phyloP scores from a whole-genome alignment of 2,888 invertebrate species.

The Phortica okadai region DNA sequence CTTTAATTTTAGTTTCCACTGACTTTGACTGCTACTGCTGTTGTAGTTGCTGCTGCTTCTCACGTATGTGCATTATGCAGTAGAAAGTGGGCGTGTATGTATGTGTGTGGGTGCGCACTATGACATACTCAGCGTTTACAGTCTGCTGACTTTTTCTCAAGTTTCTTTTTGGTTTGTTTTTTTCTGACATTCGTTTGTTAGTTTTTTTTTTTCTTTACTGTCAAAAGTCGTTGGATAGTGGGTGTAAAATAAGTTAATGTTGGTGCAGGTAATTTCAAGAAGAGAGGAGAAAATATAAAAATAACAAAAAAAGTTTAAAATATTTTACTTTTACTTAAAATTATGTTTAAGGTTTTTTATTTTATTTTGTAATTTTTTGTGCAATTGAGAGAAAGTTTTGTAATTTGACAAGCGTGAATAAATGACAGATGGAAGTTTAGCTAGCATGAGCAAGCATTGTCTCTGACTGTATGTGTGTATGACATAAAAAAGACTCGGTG shows the following conservation, averaged over 20 bases:
- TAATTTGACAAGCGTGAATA: neutral
- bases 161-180: conserved; percentile 48
- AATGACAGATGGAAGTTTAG: neutral
- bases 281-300: neutral
- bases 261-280: conserved; percentile 2
- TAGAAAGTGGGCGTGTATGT: neutral
- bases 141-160: conserved; percentile 52
- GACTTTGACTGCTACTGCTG: conserved; percentile 23
- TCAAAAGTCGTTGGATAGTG: conserved; percentile 18
- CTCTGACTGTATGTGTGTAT: too few species aligned
- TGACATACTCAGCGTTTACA: conserved; percentile 50
- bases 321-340: conserved; percentile 42
- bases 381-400: neutral
- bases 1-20: conserved; percentile 25
- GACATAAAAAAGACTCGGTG: too few species aligned
- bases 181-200: neutral
- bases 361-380: conserved; percentile 28
- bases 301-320: neutral
- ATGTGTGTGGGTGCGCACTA: neutral
- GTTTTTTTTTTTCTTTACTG: conserved; percentile 47
- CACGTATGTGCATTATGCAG: conserved; percentile 13
- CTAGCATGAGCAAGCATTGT: too few species aligned
- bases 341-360: conserved; percentile 48
- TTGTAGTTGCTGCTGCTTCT: neutral
- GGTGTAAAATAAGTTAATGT: neutral